phyloP scores from a whole-genome alignment of 1,140 invertebrate genomes.

The Drosophila pachea region DNA sequence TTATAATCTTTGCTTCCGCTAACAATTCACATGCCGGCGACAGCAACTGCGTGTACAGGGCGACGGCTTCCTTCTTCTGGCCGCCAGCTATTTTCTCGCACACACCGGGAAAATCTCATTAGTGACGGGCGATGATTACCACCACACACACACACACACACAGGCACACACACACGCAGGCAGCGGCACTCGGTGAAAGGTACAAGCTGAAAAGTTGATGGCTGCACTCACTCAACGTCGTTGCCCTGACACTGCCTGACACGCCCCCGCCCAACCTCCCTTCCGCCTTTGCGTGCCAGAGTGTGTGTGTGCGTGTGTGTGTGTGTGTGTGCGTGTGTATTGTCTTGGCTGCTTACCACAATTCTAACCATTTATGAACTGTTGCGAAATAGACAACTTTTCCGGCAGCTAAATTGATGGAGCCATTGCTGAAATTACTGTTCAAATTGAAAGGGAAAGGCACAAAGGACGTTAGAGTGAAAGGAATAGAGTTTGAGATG shows the following conservation, averaged over 20 bases:
- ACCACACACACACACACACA: conserved; percentile 35
- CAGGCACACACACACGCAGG: conserved; percentile 20
- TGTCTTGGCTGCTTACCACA: conserved; percentile 8
- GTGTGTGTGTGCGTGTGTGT: conserved; percentile 6
- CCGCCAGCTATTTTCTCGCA: conserved; percentile 17
- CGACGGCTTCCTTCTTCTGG: conserved; percentile 27
- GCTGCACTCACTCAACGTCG: conserved; percentile 58
- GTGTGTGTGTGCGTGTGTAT: conserved; percentile 1
- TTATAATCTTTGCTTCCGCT: conserved; percentile 72
- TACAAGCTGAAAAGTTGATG: conserved; percentile 55
- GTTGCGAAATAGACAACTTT: conserved; percentile 12
- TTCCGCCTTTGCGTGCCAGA: conserved; percentile 5
- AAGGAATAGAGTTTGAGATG: too few relatives aligned
- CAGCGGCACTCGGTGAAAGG: conserved; percentile 19
- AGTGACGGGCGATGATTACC: conserved; percentile 49
- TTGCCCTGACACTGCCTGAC: conserved; percentile 56
- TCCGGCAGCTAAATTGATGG: conserved; percentile 17
- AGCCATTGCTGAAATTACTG: conserved; percentile 21
- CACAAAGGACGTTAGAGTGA: too few relatives aligned
- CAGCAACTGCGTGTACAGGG: conserved; percentile 23
- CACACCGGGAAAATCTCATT: conserved; percentile 51
- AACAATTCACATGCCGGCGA: conserved; percentile 44
- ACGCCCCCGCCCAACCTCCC: conserved; percentile 13
- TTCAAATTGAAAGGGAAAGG: conserved; percentile 1
- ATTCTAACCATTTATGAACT: conserved; percentile 38